Evolutionary conservation across 2,113 vertebrate species (phyloP).

Genomic region (Halcyon malimbica): DNA sequence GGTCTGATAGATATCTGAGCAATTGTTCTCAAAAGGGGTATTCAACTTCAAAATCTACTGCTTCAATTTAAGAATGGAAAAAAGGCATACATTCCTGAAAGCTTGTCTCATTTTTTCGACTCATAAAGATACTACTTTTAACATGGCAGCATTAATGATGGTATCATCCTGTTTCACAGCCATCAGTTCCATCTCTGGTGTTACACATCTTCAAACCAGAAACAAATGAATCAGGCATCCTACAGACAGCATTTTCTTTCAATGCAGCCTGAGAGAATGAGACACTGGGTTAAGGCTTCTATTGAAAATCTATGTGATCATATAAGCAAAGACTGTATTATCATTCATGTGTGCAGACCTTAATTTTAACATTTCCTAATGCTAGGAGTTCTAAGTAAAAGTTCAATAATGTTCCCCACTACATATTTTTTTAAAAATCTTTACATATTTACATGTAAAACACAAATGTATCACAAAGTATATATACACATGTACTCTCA

Average conservation of each 20-base stretch:
- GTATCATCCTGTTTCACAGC: background rate
- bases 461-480: background rate
- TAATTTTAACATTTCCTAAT: background rate
- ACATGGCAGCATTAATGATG: background rate
- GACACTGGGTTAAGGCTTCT: background rate
- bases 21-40: background rate
- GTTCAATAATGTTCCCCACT: background rate
- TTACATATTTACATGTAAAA: background rate
- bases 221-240: background rate
- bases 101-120: background rate
- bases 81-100: background rate
- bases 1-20: background rate
- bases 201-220: background rate
- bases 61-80: background rate
- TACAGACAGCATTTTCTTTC: background rate
- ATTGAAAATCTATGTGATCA: background rate
- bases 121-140: background rate
- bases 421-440: background rate
- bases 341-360: background rate
- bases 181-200: background rate
- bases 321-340: background rate
- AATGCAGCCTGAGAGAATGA: background rate
- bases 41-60: background rate
- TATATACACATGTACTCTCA: background rate
- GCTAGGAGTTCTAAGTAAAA: background rate